These are phyloP conservation scores for Cryptus viduatorius DNA, from an alignment of 2,888 invertebrate genomes.

Conservation along the genomic window DNA sequence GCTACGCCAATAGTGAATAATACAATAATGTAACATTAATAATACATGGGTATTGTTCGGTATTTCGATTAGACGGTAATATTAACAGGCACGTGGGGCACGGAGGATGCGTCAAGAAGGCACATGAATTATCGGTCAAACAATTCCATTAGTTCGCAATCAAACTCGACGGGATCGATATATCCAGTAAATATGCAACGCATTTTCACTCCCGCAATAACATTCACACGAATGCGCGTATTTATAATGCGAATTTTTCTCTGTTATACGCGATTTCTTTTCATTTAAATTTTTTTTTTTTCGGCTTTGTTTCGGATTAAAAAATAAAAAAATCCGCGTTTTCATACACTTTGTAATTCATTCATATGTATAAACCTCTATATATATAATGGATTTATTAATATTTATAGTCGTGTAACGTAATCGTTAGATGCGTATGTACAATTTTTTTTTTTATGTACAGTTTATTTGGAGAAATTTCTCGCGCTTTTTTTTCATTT, in stretches of 20 bases:
- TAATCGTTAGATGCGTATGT: constrained; percentile 82
- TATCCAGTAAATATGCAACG: constrained; percentile 44
- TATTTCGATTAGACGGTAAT: constrained; percentile 71
- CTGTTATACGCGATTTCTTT: constrained; percentile 13
- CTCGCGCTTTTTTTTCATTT: constrained; percentile 27
- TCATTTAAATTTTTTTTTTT: constrained; percentile 27
- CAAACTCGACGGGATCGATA: constrained; percentile 31
- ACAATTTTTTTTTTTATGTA: constrained; percentile 80
- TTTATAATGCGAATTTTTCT: constrained; percentile 56
- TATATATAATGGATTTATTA: constrained; percentile 68
- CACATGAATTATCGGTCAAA: constrained; percentile 64
- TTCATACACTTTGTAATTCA: constrained; percentile 64
- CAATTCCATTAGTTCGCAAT: constrained; percentile 53
- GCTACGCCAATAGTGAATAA: constrained; percentile 74
- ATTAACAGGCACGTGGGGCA: constrained; percentile 73
- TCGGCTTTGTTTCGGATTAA: constrained; percentile 52
- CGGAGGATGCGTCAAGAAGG: constrained; percentile 63
- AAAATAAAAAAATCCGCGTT: constrained; percentile 69
- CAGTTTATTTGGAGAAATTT: constrained; percentile 68
- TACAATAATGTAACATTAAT: constrained; percentile 82
- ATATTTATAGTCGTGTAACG: constrained; percentile 74
- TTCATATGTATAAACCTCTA: constrained; percentile 63
- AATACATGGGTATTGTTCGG: constrained; percentile 81
- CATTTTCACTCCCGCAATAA: constrained; percentile 48
- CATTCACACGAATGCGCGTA: constrained; percentile 55